phyloP scores from a whole-genome alignment of 2,888 invertebrate species.

The Nudaria mundana region DNA sequence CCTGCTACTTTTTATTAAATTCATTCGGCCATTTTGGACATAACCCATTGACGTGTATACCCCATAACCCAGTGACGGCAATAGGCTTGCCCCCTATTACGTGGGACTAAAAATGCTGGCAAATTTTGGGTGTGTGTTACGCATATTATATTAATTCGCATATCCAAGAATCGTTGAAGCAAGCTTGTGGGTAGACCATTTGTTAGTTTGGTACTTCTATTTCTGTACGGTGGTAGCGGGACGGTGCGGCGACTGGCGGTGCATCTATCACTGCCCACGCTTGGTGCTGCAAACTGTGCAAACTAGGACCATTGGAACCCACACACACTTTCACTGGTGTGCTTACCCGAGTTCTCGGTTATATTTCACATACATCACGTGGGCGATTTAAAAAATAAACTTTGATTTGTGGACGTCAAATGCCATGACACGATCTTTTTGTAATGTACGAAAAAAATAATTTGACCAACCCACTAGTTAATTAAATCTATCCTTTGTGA shows the following conservation, averaged over 20 bases:
- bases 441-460: no score
- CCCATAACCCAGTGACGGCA: no score
- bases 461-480: not conserved
- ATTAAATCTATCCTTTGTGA: no score
- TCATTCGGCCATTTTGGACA: no score
- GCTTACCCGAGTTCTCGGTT: slow-evolving; percentile 25
- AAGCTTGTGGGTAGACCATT: slow-evolving; percentile 45
- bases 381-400: not conserved
- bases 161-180: slow-evolving; percentile 32
- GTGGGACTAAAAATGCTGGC: no score
- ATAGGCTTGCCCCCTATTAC: no score
- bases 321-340: slow-evolving; percentile 47
- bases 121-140: no score
- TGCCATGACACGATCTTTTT: slow-evolving; percentile 1
- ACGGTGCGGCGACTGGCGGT: slow-evolving; percentile 24
- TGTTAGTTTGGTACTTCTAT: slow-evolving; percentile 31
- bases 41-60: no score
- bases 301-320: slow-evolving; percentile 30
- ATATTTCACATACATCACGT: slow-evolving; percentile 2
- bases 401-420: slow-evolving; percentile 16
- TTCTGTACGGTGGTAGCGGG: slow-evolving; percentile 19
- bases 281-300: slow-evolving; percentile 31
- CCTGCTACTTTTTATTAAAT: no score
- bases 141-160: no score
- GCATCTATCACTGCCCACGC: slow-evolving; percentile 52